Percentiles rank a stretch among this genome's conserved stretches.
phyloP scores from a whole-genome alignment of 2,113 vertebrate species.

The Procavia capensis region DNA sequence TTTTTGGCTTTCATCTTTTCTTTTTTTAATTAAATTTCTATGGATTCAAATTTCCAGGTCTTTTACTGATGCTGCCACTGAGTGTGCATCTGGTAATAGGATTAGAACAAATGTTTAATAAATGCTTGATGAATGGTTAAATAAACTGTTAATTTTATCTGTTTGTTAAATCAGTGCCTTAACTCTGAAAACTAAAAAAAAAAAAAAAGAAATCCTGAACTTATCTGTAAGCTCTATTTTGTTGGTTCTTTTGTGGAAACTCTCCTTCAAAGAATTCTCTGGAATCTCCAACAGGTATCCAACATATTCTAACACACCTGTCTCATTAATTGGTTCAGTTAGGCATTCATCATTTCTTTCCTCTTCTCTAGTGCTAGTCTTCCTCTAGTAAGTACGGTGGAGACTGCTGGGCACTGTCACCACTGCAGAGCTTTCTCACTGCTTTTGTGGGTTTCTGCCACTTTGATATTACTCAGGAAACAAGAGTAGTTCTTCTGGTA shows the following conservation, averaged over 20 bases:
- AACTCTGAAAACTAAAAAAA: background rate
- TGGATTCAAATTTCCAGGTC: background rate
- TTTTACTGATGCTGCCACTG: too few relatives aligned
- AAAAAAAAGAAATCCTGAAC: background rate
- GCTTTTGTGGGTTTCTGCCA: background rate
- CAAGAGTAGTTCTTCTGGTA: background rate
- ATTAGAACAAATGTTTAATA: background rate
- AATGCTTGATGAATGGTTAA: background rate
- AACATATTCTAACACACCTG: background rate
- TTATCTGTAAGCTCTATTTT: background rate
- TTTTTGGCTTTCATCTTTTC: too few relatives aligned
- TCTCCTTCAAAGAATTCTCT: background rate
- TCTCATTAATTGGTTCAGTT: background rate
- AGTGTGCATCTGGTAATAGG: too few relatives aligned
- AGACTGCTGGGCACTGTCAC: too few relatives aligned
- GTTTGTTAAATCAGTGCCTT: background rate
- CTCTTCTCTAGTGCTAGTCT: background rate
- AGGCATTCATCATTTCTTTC: background rate
- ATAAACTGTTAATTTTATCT: background rate
- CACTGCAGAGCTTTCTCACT: background rate
- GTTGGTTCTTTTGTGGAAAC: background rate
- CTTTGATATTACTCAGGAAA: background rate
- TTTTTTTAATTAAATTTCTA: too few relatives aligned
- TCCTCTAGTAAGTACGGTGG: background rate
- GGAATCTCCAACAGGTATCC: background rate